These are phyloP conservation scores for Halcyon chelicuti DNA, from an alignment of 2,797 vertebrate species.

Conservation along the genomic window DNA sequence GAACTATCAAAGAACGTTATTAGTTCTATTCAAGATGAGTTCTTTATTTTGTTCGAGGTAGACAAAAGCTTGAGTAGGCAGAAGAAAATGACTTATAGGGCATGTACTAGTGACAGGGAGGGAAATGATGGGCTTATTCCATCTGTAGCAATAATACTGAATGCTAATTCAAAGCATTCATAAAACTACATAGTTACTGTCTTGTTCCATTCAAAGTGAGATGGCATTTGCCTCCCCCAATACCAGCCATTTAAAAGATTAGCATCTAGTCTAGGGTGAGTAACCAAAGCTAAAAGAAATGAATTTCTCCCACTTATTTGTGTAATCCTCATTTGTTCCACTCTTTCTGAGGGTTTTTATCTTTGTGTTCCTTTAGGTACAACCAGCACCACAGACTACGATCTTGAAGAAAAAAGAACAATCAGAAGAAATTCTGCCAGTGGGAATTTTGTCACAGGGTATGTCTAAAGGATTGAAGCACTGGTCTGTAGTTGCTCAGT, in stretches of 20 bases:
- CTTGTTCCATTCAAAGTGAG: neutral
- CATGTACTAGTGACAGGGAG: neutral
- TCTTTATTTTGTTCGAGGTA: neutral
- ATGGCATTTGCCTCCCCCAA: neutral
- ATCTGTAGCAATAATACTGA: neutral
- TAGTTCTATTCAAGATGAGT: neutral
- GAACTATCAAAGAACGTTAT: neutral
- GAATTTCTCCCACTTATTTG: neutral
- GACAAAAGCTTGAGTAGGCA: neutral
- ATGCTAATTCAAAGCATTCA: neutral
- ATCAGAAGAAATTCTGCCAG: conserved; percentile 54
- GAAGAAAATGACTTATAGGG: neutral
- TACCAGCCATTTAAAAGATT: neutral
- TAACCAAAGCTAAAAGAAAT: neutral
- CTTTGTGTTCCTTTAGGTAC: conserved; percentile 42
- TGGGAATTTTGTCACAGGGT: neutral
- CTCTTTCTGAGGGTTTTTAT: neutral
- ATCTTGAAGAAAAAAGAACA: conserved; percentile 75
- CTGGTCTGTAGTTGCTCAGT: neutral
- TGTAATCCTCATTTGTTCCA: neutral
- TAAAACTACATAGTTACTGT: neutral
- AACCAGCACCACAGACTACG: neutral
- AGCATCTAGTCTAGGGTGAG: neutral
- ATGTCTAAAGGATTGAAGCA: conserved; percentile 17
- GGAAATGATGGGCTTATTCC: neutral